phyloP scores from a whole-genome alignment of 2,888 invertebrate species.

The Parnassius glacialis region DNA sequence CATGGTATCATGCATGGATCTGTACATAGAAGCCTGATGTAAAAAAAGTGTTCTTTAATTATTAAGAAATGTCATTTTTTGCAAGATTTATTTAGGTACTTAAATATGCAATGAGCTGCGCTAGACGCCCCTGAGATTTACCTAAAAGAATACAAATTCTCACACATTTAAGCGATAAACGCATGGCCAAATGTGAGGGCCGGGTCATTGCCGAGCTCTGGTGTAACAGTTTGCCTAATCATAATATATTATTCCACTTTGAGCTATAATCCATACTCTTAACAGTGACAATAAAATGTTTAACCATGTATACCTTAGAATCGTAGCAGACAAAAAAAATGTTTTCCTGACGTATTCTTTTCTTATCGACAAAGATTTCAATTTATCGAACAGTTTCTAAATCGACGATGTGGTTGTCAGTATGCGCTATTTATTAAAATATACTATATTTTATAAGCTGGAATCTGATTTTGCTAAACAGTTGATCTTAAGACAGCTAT shows the following conservation, averaged over 20 bases:
- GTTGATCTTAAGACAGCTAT: not conserved
- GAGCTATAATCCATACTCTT: constrained; percentile 24
- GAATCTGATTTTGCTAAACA: too few species aligned
- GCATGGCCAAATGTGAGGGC: constrained; percentile 14
- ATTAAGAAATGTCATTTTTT: too few species aligned
- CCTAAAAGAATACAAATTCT: constrained; percentile 24
- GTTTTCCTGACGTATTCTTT: not conserved
- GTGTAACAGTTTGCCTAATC: constrained; percentile 32
- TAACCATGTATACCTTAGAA: not conserved
- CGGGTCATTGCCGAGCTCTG: constrained; percentile 37
- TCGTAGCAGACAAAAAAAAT: constrained; percentile 11
- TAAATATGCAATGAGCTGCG: constrained; percentile 12
- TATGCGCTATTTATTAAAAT: too few species aligned
- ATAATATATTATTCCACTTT: constrained; percentile 26
- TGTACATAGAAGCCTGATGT: too few species aligned
- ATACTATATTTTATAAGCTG: too few species aligned
- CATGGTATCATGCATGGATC: too few species aligned
- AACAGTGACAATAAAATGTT: too few species aligned
- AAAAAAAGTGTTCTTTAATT: too few species aligned
- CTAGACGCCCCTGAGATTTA: constrained; percentile 23
- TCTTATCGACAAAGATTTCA: too few species aligned
- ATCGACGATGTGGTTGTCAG: too few species aligned
- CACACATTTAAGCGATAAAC: constrained; percentile 28
- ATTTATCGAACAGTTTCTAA: too few species aligned
- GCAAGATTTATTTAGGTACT: not conserved